A percentile compares a stretch with the other conserved stretches of the same genome.
Evolutionary conservation across 2,113 vertebrate species (phyloP).

Genomic region (Apeltes quadracus): DNA sequence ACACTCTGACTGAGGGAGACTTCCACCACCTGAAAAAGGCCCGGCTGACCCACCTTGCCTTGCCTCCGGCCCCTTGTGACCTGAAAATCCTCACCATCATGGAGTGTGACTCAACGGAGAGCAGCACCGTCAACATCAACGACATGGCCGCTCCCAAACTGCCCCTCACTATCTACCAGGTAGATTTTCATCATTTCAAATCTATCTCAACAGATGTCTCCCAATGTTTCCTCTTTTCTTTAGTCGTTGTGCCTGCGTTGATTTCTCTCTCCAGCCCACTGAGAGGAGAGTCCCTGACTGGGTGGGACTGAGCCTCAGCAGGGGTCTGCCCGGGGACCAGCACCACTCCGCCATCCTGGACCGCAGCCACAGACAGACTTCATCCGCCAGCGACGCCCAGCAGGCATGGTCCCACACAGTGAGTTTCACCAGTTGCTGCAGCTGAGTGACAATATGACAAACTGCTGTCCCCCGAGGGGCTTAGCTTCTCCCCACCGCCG

Average conservation of each 20-base stretch:
- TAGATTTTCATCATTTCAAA: constrained; percentile 40
- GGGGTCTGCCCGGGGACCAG: constrained; percentile 90
- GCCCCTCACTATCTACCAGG: constrained; percentile 91
- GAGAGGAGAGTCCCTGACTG: constrained; percentile 77
- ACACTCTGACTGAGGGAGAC: constrained; percentile 96
- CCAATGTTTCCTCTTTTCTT: background rate
- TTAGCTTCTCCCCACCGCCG: constrained; percentile 35
- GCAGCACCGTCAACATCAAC: constrained; percentile 79
- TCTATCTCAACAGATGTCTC: background rate
- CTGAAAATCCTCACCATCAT: constrained; percentile 96
- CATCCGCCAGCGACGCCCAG: constrained; percentile 70
- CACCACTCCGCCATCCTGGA: constrained; percentile 87
- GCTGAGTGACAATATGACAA: constrained; percentile 61
- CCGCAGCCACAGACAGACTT: constrained; percentile 71
- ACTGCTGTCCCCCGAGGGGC: constrained; percentile 42
- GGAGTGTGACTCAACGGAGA: constrained; percentile 90
- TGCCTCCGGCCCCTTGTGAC: constrained; percentile 80
- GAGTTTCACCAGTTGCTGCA: constrained; percentile 61
- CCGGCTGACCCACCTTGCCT: constrained; percentile 90
- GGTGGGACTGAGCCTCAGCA: constrained; percentile 84
- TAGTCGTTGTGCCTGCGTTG: background rate
- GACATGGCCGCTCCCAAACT: constrained; percentile 78
- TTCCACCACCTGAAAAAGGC: constrained; percentile 98
- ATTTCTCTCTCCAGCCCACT: constrained; percentile 52
- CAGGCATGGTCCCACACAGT: constrained; percentile 84